Evolutionary conservation across 2,113 vertebrate species (phyloP), one percentile per base, ranked within the genome.

Genomic region (Apodemus sylvaticus): DNA sequence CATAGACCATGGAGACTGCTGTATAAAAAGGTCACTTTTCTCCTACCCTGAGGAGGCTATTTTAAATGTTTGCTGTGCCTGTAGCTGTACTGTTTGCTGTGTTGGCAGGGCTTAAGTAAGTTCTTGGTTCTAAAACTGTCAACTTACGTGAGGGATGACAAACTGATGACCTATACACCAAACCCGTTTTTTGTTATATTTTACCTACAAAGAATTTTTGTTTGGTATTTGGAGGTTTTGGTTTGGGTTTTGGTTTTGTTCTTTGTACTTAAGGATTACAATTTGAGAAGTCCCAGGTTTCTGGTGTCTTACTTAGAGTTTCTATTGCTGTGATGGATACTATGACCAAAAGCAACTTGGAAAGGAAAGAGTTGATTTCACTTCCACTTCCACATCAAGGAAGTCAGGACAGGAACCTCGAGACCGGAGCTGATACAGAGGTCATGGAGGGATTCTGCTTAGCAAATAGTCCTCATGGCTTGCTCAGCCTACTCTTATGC

Each of bases 181-280:
- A 9, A 39, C 85, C 45, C 45, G 51, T 79, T 16, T 70, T 22
- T 92, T 86, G 2, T 79, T 94, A 68, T 83, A 3, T 95, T 79
- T 92, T 3, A 12, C 31, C 24, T 93, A 42, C n/a, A 78, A 60
- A 82, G 66, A 53, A 45, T 39, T 91, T 94, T 91, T 76, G 22
- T 83, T 78, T 94, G 14, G 24, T 29, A 14, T 89, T 93, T 82
- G 53, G 55, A 81, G 79, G 7, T 70, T 55, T 89, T 36, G 87
- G 60, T 74, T 68, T 8, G 8, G 19, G n/a, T 55, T 58, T 81
- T 58, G 78, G 13, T n/a, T 66, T 82, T 83, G 20, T 42, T 82
- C 58, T 94, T 95, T 81, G 45, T 93, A 93, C 19, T 64, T 39
- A 95, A 55, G 20, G 5, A 83, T 96, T 82, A 92, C 96, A 14